A percentile compares a stretch with the other conserved stretches of the same genome.
These are phyloP conservation scores for Euura lappo DNA, from an alignment of 1,140 invertebrate species.

Conservation along the genomic window DNA sequence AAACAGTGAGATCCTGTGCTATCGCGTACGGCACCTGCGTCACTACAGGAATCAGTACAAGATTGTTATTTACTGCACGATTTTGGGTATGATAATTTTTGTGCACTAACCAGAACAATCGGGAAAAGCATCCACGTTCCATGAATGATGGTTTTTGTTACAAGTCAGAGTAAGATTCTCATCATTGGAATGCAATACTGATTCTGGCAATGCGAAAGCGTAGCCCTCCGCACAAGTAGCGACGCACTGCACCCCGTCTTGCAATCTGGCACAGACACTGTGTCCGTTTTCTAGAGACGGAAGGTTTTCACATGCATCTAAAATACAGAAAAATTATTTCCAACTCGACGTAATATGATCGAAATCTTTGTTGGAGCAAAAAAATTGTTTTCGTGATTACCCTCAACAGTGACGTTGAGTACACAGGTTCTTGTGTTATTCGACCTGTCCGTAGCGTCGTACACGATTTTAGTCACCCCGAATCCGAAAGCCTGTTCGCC, in stretches of 20 bases:
- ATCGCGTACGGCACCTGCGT: constrained; percentile 47
- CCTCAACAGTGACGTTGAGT: constrained; percentile 70
- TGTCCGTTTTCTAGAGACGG: constrained; percentile 65
- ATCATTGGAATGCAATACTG: constrained; percentile 22
- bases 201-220: constrained; percentile 57
- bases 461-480: constrained; percentile 66
- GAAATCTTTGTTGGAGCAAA: constrained; percentile 8
- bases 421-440: constrained; percentile 68
- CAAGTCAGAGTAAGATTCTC: constrained; percentile 39
- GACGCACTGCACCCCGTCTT: constrained; percentile 61
- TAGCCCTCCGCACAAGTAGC: constrained; percentile 69
- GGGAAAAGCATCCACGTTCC: constrained; percentile 52
- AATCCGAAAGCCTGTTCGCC: constrained; percentile 56
- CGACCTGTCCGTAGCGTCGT: constrained; percentile 65
- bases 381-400: constrained; percentile 48
- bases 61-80: too few species aligned
- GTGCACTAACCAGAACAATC: constrained; percentile 66
- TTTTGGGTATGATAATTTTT: constrained; percentile 14
- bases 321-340: not conserved
- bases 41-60: constrained; percentile 34
- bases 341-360: not conserved
- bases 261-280: constrained; percentile 60
- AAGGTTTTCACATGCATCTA: constrained; percentile 64
- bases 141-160: constrained; percentile 38
- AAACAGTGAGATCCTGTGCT: constrained; percentile 49